phyloP scores from a whole-genome alignment of 2,888 invertebrate species.

The Amblyteles armatorius region DNA sequence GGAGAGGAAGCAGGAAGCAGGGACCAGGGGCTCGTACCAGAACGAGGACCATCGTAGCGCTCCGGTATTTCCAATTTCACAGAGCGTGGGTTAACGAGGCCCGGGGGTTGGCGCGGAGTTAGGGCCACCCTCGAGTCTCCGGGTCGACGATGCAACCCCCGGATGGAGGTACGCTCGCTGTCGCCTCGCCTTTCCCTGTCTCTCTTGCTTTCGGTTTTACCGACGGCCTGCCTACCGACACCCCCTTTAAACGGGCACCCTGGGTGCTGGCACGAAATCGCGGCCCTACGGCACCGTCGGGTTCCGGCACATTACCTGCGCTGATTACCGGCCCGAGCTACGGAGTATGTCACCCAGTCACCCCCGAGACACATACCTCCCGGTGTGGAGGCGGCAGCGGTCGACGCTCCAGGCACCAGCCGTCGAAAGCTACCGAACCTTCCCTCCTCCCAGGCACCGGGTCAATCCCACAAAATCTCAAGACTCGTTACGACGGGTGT shows the following conservation, averaged over 20 bases:
- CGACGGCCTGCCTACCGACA: slow-evolving; percentile 33
- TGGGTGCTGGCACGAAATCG: slow-evolving; percentile 64
- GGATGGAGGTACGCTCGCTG: slow-evolving; percentile 11
- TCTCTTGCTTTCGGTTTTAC: slow-evolving; percentile 47
- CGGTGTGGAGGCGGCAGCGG: slow-evolving; percentile 55
- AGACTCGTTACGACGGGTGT: neutral
- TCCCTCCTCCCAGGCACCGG: neutral
- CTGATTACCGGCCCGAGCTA: slow-evolving; percentile 82
- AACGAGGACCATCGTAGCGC: slow-evolving; percentile 69
- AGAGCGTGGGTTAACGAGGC: slow-evolving; percentile 84
- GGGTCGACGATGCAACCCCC: neutral
- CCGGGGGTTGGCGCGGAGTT: slow-evolving; percentile 79
- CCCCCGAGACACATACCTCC: slow-evolving; percentile 80
- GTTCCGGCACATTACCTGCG: slow-evolving; percentile 84
- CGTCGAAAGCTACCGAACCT: slow-evolving; percentile 37
- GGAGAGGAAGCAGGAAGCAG: slow-evolving; percentile 49
- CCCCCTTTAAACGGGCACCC: slow-evolving; percentile 77
- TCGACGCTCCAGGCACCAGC: slow-evolving; percentile 23
- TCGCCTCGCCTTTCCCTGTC: slow-evolving; percentile 33
- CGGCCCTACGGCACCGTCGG: slow-evolving; percentile 68
- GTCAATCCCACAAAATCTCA: slow-evolving; percentile 23
- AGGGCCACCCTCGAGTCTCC: slow-evolving; percentile 69
- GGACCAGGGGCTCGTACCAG: slow-evolving; percentile 52
- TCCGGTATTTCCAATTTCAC: slow-evolving; percentile 84
- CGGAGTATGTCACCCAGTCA: slow-evolving; percentile 82